A percentile compares a stretch with the other conserved stretches of the same genome.
These are phyloP conservation scores for Clitarchus hookeri DNA, from an alignment of 2,888 invertebrate genomes.

Conservation along the genomic window DNA sequence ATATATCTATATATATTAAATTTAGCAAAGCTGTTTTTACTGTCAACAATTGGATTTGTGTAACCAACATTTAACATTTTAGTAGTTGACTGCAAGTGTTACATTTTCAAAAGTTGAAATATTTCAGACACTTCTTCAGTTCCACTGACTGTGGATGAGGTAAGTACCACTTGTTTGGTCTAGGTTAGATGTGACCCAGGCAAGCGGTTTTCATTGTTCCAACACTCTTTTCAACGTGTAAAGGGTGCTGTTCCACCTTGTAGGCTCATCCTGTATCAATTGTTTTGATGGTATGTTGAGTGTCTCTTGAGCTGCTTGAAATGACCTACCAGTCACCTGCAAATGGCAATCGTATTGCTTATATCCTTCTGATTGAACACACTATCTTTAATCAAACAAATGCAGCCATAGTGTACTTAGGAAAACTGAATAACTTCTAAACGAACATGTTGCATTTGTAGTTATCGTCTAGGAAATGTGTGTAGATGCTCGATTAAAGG, in stretches of 20 bases:
- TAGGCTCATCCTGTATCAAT: not conserved
- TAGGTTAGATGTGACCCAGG: not conserved
- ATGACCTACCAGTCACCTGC: not conserved
- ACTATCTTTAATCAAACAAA: not conserved
- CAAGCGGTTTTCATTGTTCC: not conserved
- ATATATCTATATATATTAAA: too few relatives aligned
- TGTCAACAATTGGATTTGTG: too few relatives aligned
- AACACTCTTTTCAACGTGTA: not conserved
- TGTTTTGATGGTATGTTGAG: not conserved
- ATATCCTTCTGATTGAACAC: not conserved
- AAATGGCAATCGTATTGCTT: not conserved
- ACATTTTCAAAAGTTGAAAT: not conserved
- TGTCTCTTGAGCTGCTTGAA: not conserved
- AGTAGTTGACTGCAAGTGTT: too few relatives aligned
- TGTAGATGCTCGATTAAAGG: too few relatives aligned
- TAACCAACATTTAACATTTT: too few relatives aligned
- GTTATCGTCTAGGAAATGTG: too few relatives aligned
- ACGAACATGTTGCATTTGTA: too few relatives aligned
- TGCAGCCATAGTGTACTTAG: too few relatives aligned
- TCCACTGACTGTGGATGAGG: not conserved
- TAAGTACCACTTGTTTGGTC: not conserved
- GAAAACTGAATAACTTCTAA: too few relatives aligned
- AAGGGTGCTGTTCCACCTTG: not conserved
- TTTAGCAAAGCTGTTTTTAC: too few relatives aligned
- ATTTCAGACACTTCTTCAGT: not conserved